Evolutionary conservation across 2,113 vertebrate species (phyloP).

Genomic region (Limanda limanda): DNA sequence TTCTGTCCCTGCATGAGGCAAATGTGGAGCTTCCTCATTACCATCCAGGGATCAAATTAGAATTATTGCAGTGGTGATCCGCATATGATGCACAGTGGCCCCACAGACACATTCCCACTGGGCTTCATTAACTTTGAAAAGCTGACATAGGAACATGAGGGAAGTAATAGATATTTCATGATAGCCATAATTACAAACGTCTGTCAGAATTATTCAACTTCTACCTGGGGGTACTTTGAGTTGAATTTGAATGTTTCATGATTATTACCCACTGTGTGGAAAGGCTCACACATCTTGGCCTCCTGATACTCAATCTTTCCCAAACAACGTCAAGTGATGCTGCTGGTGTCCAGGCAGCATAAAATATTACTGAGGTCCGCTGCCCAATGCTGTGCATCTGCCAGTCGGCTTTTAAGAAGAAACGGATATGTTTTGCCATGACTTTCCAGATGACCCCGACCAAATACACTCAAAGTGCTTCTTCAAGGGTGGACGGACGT

Average conservation of each 20-base stretch:
- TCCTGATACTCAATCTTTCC: not conserved
- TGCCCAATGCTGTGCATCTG: slow-evolving; percentile 1
- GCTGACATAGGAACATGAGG: slow-evolving; percentile 9
- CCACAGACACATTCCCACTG: slow-evolving; percentile 31
- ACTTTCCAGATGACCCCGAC: slow-evolving; percentile 53
- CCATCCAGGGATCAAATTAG: slow-evolving; percentile 2
- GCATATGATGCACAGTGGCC: slow-evolving; percentile 24
- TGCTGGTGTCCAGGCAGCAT: slow-evolving; percentile 26
- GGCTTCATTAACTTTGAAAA: slow-evolving; percentile 58
- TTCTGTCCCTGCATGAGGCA: not conserved
- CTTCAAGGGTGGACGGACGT: slow-evolving; percentile 20
- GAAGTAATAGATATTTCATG: slow-evolving; percentile 56
- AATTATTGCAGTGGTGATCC: slow-evolving; percentile 15
- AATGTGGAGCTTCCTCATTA: too few relatives aligned
- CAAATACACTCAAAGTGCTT: slow-evolving; percentile 36
- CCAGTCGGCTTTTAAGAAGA: slow-evolving; percentile 35
- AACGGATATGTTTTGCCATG: slow-evolving; percentile 13
- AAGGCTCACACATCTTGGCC: slow-evolving; percentile 12
- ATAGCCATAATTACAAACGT: slow-evolving; percentile 43
- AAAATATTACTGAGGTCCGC: slow-evolving; percentile 32
- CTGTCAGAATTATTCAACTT: slow-evolving; percentile 52
- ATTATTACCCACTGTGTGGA: slow-evolving; percentile 11
- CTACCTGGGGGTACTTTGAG: slow-evolving; percentile 19
- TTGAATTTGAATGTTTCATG: slow-evolving; percentile 20
- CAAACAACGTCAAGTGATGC: slow-evolving; percentile 9